A percentile compares a stretch with the other conserved stretches of the same genome.
Evolutionary conservation across 2,113 vertebrate species (phyloP).

Genomic region (Pardalotus punctatus): DNA sequence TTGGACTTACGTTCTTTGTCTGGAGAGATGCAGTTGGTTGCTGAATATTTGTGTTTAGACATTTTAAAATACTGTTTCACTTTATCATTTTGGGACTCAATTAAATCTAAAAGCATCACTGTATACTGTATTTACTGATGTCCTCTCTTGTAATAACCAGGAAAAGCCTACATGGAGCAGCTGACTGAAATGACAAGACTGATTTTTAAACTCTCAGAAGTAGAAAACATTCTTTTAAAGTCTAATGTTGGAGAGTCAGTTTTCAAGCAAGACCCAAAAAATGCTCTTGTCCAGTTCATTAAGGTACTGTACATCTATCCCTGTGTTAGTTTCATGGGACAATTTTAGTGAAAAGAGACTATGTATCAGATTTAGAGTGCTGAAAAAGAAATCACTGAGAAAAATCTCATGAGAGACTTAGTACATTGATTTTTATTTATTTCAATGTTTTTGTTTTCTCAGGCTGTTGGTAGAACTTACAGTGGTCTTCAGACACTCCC

Average conservation of each 20-base stretch:
- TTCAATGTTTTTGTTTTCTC: conserved; percentile 38
- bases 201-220: conserved; percentile 87
- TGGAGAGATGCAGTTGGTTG: neutral
- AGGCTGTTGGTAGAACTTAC: conserved; percentile 88
- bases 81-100: neutral
- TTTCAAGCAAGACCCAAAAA: conserved; percentile 76
- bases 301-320: conserved; percentile 78
- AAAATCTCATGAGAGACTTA: neutral
- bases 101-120: neutral
- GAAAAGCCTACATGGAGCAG: conserved; percentile 80
- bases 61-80: neutral
- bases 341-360: neutral
- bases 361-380: neutral
- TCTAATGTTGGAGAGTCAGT: conserved; percentile 69
- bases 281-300: conserved; percentile 83
- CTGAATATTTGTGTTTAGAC: neutral
- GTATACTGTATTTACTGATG: neutral
- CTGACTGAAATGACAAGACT: conserved; percentile 89
- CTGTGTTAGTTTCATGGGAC: neutral
- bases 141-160: conserved; percentile 68
- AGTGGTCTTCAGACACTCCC: conserved; percentile 79
- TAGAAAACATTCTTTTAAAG: conserved; percentile 81
- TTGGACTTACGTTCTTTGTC: neutral
- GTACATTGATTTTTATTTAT: neutral
- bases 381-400: neutral